phyloP scores from a whole-genome alignment of 2,797 vertebrate species.

The Adrianichthys oophorus region DNA sequence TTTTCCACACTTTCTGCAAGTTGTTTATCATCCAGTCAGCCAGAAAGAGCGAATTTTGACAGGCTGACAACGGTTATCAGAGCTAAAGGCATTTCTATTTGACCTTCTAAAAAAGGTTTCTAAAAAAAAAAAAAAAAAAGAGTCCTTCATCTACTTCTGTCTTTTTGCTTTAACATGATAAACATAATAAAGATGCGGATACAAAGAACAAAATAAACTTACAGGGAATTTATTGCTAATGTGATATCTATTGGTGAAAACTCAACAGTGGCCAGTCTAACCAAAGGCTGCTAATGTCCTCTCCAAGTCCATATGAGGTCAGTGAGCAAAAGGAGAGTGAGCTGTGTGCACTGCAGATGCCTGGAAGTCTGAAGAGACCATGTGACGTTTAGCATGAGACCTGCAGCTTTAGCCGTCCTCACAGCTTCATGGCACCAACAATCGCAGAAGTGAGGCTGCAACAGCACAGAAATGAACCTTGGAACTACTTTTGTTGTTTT shows the following conservation, averaged over 20 bases:
- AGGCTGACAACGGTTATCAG: no score
- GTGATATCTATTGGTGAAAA: no score
- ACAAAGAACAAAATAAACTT: no score
- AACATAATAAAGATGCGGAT: no score
- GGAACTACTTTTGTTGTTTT: neutral
- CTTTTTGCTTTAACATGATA: no score
- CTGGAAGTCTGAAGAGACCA: constrained; percentile 34
- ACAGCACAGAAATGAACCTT: constrained; percentile 1
- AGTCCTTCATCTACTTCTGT: no score
- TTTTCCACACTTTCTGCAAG: neutral
- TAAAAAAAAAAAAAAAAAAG: no score
- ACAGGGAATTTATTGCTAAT: no score
- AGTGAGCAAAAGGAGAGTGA: constrained; percentile 16
- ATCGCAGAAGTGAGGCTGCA: neutral
- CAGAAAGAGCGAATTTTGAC: no score
- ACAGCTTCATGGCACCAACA: constrained; percentile 10
- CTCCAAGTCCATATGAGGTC: constrained; percentile 22
- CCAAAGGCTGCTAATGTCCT: constrained; percentile 22
- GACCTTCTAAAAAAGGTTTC: no score
- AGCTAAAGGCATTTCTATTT: no score
- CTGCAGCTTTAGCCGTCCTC: constrained; percentile 2
- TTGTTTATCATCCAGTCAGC: no score
- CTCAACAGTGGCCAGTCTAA: neutral
- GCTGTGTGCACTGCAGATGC: constrained; percentile 11
- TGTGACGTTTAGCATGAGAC: constrained; percentile 50